These are phyloP conservation scores for Physeter macrocephalus DNA, from an alignment of 2,113 vertebrate genomes.

Conservation along the genomic window DNA sequence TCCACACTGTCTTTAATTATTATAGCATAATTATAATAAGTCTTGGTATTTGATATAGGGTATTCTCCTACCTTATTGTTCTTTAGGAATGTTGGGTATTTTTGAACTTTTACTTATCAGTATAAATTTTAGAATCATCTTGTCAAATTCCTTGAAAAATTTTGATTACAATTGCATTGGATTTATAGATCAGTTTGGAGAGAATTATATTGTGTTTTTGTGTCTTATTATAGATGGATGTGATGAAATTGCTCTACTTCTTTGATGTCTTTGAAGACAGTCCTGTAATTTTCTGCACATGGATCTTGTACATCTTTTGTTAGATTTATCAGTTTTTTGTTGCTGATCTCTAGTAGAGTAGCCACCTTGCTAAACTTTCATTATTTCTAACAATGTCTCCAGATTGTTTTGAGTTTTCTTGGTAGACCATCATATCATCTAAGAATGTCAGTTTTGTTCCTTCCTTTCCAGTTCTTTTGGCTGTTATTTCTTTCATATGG, in stretches of 20 bases:
- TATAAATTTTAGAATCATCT: not conserved
- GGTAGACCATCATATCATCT: not conserved
- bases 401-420: constrained; percentile 8
- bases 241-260: not conserved
- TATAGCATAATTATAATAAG: not conserved
- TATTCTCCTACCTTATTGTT: not conserved
- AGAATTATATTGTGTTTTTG: not conserved
- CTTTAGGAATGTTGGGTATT: constrained; percentile 2
- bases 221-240: not conserved
- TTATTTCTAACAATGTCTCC: not conserved
- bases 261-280: not conserved
- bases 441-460: not conserved
- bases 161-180: not conserved
- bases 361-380: not conserved
- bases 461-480: not conserved
- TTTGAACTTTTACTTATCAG: not conserved
- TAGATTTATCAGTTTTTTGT: not conserved
- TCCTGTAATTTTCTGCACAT: not conserved
- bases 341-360: not conserved
- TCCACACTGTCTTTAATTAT: not conserved
- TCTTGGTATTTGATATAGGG: not conserved
- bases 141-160: not conserved
- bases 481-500: not conserved
- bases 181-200: not conserved
- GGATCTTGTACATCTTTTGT: not conserved